These are phyloP conservation scores for Drosophila anomalata DNA, from an alignment of 2,888 invertebrate species.

Conservation along the genomic window DNA sequence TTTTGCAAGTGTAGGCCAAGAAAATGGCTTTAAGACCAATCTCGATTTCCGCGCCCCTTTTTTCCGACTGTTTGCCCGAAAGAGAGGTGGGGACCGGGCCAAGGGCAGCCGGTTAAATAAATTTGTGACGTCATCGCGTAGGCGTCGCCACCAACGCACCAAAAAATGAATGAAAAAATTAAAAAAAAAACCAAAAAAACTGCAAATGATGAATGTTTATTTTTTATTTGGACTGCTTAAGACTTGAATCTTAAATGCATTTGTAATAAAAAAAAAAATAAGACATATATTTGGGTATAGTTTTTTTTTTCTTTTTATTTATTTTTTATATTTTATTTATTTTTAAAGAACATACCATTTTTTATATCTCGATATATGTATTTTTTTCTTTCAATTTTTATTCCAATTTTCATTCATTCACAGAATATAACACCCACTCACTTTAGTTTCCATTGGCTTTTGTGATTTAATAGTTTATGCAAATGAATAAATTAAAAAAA, in stretches of 20 bases:
- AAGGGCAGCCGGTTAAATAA: conserved; percentile 25
- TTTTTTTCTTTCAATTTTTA: neutral
- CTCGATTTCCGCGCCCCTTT: conserved; percentile 12
- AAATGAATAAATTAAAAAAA: neutral
- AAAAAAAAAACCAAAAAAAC: neutral
- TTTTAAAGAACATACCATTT: neutral
- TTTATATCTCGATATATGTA: neutral
- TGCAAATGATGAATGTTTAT: conserved; percentile 29
- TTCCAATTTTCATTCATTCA: neutral
- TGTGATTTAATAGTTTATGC: conserved; percentile 2
- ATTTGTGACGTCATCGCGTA: conserved; percentile 30
- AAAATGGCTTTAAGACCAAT: neutral
- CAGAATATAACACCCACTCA: conserved; percentile 13
- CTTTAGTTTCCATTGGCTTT: no score
- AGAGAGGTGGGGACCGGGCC: conserved; percentile 6
- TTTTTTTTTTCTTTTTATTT: neutral
- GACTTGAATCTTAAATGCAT: conserved; percentile 16
- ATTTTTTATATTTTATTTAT: neutral
- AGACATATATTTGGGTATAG: conserved; percentile 14
- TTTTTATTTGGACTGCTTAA: neutral
- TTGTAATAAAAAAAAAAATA: conserved; percentile 9
- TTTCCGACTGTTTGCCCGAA: neutral
- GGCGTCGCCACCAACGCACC: conserved; percentile 24
- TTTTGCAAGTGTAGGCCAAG: neutral
- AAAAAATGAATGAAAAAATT: conserved; percentile 4